Conservation (phyloP, 2,888 invertebrate genomes). For the Athetis lepigone region DNA sequence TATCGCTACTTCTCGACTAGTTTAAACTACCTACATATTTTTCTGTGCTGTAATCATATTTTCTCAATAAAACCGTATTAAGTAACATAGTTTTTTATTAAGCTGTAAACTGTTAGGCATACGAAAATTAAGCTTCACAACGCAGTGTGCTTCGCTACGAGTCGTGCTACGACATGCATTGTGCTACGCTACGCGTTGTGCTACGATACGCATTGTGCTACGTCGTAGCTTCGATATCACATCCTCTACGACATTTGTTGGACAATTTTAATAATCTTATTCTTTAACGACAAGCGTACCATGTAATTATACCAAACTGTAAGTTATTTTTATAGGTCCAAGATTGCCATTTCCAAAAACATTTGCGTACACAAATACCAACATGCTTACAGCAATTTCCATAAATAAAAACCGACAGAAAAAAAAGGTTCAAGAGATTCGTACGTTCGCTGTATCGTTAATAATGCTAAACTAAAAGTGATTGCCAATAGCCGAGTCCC, state of each 20-base stretch:
- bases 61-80: too few species aligned
- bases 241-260: neutral
- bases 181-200: neutral
- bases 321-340: neutral
- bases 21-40: too few species aligned
- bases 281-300: neutral
- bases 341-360: neutral
- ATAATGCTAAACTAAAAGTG: slow-evolving; percentile 59
- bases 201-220: neutral
- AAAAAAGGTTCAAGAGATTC: slow-evolving; percentile 46
- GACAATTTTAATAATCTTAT: neutral
- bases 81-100: too few species aligned
- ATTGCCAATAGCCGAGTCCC: slow-evolving; percentile 56
- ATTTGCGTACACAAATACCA: slow-evolving; percentile 9
- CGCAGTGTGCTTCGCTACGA: too few species aligned
- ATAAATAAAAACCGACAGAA: too few species aligned
- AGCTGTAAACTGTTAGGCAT: too few species aligned
- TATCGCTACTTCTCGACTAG: too few species aligned
- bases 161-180: neutral
- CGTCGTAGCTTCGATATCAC: slow-evolving; percentile 9
- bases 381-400: too few species aligned
- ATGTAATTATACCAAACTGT: neutral
- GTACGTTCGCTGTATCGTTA: slow-evolving; percentile 55
- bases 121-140: too few species aligned
- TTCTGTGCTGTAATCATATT: too few species aligned